A percentile compares a stretch with the other conserved stretches of the same genome.
phyloP scores from a whole-genome alignment of 2,888 invertebrate genomes.

The Meandrusa payeni region DNA sequence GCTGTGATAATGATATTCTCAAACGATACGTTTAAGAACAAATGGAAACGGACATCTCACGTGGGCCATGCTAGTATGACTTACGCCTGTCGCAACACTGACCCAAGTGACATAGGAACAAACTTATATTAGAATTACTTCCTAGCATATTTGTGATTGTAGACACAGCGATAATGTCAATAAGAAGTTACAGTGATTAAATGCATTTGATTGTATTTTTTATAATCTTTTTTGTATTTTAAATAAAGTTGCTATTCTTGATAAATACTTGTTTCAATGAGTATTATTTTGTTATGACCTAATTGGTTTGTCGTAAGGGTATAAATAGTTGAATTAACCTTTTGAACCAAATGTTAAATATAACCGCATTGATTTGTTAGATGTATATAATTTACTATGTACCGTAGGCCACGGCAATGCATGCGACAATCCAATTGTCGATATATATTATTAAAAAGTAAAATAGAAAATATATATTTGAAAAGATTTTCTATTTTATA shows the following conservation, averaged over 20 bases:
- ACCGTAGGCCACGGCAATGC: slow-evolving; percentile 1
- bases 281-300: slow-evolving; percentile 19
- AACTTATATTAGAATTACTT: slow-evolving; percentile 46
- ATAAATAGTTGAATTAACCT: slow-evolving; percentile 23
- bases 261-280: slow-evolving; percentile 53
- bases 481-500: slow-evolving; percentile 16
- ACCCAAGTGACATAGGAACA: slow-evolving; percentile 50
- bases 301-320: slow-evolving; percentile 16
- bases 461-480: slow-evolving; percentile 6
- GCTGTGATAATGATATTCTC: slow-evolving; percentile 38
- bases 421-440: slow-evolving; percentile 14
- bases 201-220: slow-evolving; percentile 81
- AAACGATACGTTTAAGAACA: slow-evolving; percentile 22
- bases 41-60: slow-evolving; percentile 5
- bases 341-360: slow-evolving; percentile 9
- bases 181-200: slow-evolving; percentile 73
- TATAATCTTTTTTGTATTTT: slow-evolving; percentile 78
- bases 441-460: slow-evolving; percentile 4
- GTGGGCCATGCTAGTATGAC: no score
- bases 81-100: slow-evolving; percentile 24
- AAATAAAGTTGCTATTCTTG: slow-evolving; percentile 80
- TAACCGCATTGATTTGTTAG: slow-evolving; percentile 17
- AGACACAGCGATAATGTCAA: slow-evolving; percentile 51
- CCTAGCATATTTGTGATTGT: slow-evolving; percentile 62
- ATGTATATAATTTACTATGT: slow-evolving; percentile 8